Conservation (phyloP, 1,140 invertebrate species). For the Bombus polaris region DNA sequence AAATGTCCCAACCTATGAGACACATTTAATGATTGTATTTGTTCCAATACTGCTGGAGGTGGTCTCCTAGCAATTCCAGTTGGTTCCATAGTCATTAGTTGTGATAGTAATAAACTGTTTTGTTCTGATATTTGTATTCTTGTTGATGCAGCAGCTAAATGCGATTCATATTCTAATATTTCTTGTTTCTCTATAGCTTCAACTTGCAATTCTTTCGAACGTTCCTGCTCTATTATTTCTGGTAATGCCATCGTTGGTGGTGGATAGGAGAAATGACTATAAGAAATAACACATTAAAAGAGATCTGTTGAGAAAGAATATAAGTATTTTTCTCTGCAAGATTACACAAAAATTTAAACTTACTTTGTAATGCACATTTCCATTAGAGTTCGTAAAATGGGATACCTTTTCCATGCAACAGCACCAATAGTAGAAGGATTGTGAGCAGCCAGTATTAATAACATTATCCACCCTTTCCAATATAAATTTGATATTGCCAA, state of each 20-base stretch:
- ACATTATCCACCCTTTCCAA: slow-evolving; percentile 97
- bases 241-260: slow-evolving; percentile 87
- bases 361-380: slow-evolving; percentile 99
- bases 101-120: slow-evolving; percentile 93
- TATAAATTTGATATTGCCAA: slow-evolving; percentile 95
- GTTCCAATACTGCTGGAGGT: slow-evolving; percentile 89
- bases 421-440: slow-evolving; percentile 95
- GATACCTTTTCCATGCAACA: slow-evolving; percentile 94
- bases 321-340: neutral
- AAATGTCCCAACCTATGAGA: slow-evolving; percentile 93
- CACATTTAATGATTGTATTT: slow-evolving; percentile 91
- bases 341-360: slow-evolving; percentile 63
- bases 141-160: slow-evolving; percentile 94
- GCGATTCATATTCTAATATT: slow-evolving; percentile 96
- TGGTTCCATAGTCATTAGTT: slow-evolving; percentile 91
- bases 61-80: slow-evolving; percentile 91
- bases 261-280: slow-evolving; percentile 88
- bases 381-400: slow-evolving; percentile 95
- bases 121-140: slow-evolving; percentile 94
- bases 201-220: slow-evolving; percentile 87
- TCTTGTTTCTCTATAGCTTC: slow-evolving; percentile 89
- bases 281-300: slow-evolving; percentile 49
- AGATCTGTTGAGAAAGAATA: neutral
- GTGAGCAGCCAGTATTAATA: slow-evolving; percentile 94
- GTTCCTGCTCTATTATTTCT: slow-evolving; percentile 85